Evolutionary conservation across 2,113 vertebrate genomes (phyloP), one percentile per base, ranked within the genome.

Genomic region (Gymnobelideus leadbeateri): DNA sequence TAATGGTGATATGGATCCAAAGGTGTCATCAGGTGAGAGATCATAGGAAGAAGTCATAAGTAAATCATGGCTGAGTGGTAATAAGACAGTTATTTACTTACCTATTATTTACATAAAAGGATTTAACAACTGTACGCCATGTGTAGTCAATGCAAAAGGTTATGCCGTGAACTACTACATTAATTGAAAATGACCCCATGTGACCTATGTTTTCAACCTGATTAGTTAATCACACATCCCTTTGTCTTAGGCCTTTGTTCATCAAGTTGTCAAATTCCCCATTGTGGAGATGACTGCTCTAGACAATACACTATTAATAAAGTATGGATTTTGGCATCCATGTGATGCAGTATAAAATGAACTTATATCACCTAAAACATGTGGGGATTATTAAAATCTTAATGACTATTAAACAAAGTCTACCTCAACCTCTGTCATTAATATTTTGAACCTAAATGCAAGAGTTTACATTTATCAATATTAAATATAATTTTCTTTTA

Each of bases 401-500:
- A 84, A 84, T 23, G n/a, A 43, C 7, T n/a, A 77, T 77, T 77
- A 77, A n/a, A 7, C 12, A 84, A 77, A 43, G 0, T 84, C 7
- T 84, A 6, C 37, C 68, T 43, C 19, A 84, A 84, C 1, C 6
- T 23, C n/a, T 21, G 5, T 6, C 7, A 51, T 90, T 91, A 49
- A 1, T 10, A 91, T 95, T 95, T 26, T 95, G 46, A 92, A 89
- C 21, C 46, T 61, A 14, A 93, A 92, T 68, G 9, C 4, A 94
- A 16, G 19, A 19, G 4, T n/a, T 91, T 37, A 3, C 93, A 51
- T 21, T 52, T 95, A 24, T 96, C 28, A 31, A 52, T 51, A 47
- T 50, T 91, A 94, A 92, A 95, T n/a, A 55, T 94, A 89, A 57
- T 49, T 93, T 96, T 94, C 52, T 91, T 92, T 51, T 91, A 68